A percentile compares a stretch with the other conserved stretches of the same genome.
Evolutionary conservation across 2,888 invertebrate species (phyloP).

Genomic region (Xylota segnis): DNA sequence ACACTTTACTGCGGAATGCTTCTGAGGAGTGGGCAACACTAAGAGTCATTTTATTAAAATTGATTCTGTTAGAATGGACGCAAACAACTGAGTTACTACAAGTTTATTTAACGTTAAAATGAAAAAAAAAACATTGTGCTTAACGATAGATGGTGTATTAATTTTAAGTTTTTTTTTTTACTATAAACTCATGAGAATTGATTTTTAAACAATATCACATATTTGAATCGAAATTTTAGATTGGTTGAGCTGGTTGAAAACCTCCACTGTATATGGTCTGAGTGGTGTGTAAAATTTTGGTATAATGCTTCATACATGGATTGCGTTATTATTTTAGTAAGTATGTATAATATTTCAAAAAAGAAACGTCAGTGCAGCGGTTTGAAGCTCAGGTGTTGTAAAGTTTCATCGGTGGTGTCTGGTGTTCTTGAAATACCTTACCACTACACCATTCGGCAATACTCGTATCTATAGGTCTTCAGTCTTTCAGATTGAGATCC

Average conservation of each 20-base stretch:
- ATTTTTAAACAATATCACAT: slow-evolving; percentile 8
- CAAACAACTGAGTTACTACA: slow-evolving; percentile 24
- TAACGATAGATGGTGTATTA: slow-evolving; percentile 21
- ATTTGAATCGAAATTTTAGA: not conserved
- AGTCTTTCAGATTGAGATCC: too few relatives aligned
- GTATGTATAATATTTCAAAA: too few relatives aligned
- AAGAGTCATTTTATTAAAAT: not conserved
- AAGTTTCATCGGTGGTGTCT: too few relatives aligned
- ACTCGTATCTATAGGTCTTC: too few relatives aligned
- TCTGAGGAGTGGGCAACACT: not conserved
- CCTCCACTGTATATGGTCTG: not conserved
- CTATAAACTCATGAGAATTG: slow-evolving; percentile 12
- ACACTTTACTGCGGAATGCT: slow-evolving; percentile 43
- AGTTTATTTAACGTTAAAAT: slow-evolving; percentile 5
- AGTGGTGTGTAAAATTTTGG: not conserved
- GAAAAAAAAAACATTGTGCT: slow-evolving; percentile 28
- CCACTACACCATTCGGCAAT: too few relatives aligned
- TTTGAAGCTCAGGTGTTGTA: too few relatives aligned
- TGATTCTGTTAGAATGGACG: slow-evolving; percentile 27
- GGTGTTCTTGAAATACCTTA: too few relatives aligned
- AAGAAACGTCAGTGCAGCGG: too few relatives aligned
- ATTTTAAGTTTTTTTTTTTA: not conserved
- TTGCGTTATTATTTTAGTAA: too few relatives aligned
- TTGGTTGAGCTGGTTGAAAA: too few relatives aligned
- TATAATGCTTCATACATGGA: too few relatives aligned